These are phyloP conservation scores for Diplazon laetatorius DNA, from an alignment of 2,888 invertebrate genomes.

Conservation along the genomic window DNA sequence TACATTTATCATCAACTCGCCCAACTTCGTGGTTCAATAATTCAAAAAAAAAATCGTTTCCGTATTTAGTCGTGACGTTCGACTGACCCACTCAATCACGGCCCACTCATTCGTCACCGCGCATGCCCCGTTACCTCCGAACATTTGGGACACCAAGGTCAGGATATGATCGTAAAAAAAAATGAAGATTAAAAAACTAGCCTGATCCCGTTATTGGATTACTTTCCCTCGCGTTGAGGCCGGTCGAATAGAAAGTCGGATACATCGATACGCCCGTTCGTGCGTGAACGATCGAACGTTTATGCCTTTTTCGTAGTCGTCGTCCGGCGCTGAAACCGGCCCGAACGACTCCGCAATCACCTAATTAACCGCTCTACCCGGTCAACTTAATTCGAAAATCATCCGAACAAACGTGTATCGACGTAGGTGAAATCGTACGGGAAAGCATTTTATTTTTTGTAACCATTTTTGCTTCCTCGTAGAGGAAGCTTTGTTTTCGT, in stretches of 20 bases:
- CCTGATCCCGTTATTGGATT: conserved; percentile 64
- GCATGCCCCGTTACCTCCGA: conserved; percentile 8
- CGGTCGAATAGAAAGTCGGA: conserved; percentile 72
- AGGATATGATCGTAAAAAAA: too few species aligned
- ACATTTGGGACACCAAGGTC: conserved; percentile 59
- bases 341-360: conserved; percentile 51
- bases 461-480: background rate
- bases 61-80: conserved; percentile 46
- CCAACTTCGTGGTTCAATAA: too few species aligned
- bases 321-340: conserved; percentile 29
- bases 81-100: conserved; percentile 56
- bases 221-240: conserved; percentile 70
- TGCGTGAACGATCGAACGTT: conserved; percentile 64
- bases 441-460: conserved; percentile 37
- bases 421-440: conserved; percentile 58
- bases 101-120: conserved; percentile 21
- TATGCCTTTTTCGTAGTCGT: conserved; percentile 55
- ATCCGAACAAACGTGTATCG: conserved; percentile 17
- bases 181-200: conserved; percentile 11
- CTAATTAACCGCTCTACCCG: conserved; percentile 56
- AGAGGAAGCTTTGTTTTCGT: conserved; percentile 40
- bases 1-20: background rate
- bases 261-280: conserved; percentile 67
- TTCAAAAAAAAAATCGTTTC: too few species aligned
- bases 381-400: conserved; percentile 40